Evolutionary conservation across 1,140 invertebrate genomes (phyloP).

Genomic region (Radopholus similis): DNA sequence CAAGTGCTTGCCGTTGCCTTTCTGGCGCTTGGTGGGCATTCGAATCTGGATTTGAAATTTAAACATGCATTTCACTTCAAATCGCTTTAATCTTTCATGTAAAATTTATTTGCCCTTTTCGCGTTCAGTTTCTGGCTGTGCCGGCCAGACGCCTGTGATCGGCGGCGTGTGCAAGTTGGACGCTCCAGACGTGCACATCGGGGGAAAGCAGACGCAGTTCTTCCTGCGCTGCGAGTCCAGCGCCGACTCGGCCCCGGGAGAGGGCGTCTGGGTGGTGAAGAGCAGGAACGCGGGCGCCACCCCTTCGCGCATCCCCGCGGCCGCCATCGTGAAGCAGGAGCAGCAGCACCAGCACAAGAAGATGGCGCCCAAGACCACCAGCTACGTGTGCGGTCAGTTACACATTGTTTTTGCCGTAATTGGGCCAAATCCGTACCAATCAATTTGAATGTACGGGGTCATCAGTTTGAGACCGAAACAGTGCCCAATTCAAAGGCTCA

Average conservation of each 20-base stretch:
- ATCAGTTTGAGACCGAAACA: too few relatives aligned
- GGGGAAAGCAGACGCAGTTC: slow-evolving; percentile 60
- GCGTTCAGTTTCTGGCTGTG: too few relatives aligned
- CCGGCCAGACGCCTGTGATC: slow-evolving; percentile 58
- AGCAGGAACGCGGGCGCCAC: slow-evolving; percentile 19
- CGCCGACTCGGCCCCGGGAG: slow-evolving; percentile 41
- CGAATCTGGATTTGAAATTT: too few relatives aligned
- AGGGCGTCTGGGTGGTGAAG: slow-evolving; percentile 59
- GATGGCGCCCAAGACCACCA: slow-evolving; percentile 21
- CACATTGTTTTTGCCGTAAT: slow-evolving; percentile 1
- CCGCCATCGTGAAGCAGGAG: slow-evolving; percentile 16
- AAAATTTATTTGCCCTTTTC: too few relatives aligned
- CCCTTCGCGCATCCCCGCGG: slow-evolving; percentile 22
- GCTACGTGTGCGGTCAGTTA: slow-evolving; percentile 18
- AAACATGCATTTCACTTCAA: too few relatives aligned
- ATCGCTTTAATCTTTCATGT: too few relatives aligned
- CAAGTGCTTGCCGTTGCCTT: too few relatives aligned
- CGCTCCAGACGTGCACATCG: slow-evolving; percentile 56
- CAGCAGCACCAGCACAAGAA: slow-evolving; percentile 43
- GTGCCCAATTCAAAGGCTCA: too few relatives aligned
- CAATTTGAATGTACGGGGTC: too few relatives aligned
- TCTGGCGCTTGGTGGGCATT: too few relatives aligned
- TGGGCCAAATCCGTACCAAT: slow-evolving; percentile 4
- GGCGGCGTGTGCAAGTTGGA: slow-evolving; percentile 53
- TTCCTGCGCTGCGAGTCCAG: slow-evolving; percentile 56